phyloP scores from a whole-genome alignment of 2,888 invertebrate genomes.

The Caenorhabditis sp. region DNA sequence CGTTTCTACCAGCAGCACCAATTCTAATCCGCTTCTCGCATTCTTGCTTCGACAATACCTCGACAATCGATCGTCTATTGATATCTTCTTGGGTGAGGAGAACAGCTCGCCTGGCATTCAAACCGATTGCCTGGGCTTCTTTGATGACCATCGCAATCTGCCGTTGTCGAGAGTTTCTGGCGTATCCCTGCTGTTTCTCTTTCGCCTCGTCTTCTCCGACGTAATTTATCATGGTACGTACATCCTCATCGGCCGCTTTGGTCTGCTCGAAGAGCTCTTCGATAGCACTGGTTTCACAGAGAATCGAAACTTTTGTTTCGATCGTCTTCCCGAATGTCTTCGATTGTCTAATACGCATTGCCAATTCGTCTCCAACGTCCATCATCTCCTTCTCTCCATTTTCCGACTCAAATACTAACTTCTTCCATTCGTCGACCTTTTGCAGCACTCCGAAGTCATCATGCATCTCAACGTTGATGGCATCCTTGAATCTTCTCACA shows the following conservation, averaged over 20 bases:
- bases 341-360: constrained; percentile 32
- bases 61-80: constrained; percentile 57
- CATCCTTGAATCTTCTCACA: constrained; percentile 88
- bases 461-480: constrained; percentile 58
- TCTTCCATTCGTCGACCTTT: constrained; percentile 65
- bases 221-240: constrained; percentile 70
- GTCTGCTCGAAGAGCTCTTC: constrained; percentile 67
- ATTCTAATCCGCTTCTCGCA: constrained; percentile 53
- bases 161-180: constrained; percentile 69
- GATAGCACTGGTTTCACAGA: constrained; percentile 47
- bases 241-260: constrained; percentile 58
- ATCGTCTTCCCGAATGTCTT: constrained; percentile 36
- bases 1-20: constrained; percentile 66
- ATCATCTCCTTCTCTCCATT: not conserved
- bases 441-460: constrained; percentile 67
- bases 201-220: constrained; percentile 75
- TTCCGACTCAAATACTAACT: constrained; percentile 18
- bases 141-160: constrained; percentile 72
- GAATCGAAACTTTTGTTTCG: constrained; percentile 18
- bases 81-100: constrained; percentile 57
- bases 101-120: constrained; percentile 67
- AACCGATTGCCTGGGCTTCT: constrained; percentile 68
- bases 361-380: constrained; percentile 11
- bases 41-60: constrained; percentile 31
- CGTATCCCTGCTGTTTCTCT: constrained; percentile 74